Base-by-base conservation (phyloP, 2,113 vertebrate genomes). In the Tenrec ecaudatus region DNA sequence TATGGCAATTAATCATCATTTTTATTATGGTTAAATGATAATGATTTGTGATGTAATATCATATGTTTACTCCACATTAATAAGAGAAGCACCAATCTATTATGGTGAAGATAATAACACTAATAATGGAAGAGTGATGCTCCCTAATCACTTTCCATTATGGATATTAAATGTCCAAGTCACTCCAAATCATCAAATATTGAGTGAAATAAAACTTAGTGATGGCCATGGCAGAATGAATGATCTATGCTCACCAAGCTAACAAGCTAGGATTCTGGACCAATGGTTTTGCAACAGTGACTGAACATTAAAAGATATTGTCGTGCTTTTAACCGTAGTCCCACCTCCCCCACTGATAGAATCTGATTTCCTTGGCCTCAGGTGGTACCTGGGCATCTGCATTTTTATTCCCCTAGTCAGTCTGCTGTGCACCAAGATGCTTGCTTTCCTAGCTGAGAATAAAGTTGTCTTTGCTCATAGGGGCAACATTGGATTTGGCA, bases 131-230 rank as follows among this genome's bases (percentile, higher is more conserved):
- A 96, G 73, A 92, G 27, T 90, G 57, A 88, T 73, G 31, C 85
- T 29, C 87, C 60, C 81, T 96, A 91, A 95, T 93, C 69, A 82
- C 58, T 90, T 94, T 43, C 15, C 33, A 89, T 81, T 93, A 95
- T 76, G 90, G 83, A 33, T 79, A 71, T 87, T 91, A 91, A 86
- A 95, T 88, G 20, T 77, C n/a, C 87, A 94, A 92, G 79, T 96
- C 25, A 95, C 68, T 77, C n/a, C 85, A 93, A 92, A 82, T 96
- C 25, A 95, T 75, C 82, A 96, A 94, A 94, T 92, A 29, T 25
- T 15, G 0, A 58, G 17, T 38, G 53, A 93, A 96, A 95, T 66
- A 92, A 92, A 93, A 94, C 16, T 31, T 47, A 83, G 40, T 40
- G 71, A 86, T 80, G 25, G 27, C n/a, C 66, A n/a, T 9, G 25